Evolutionary conservation across 2,888 invertebrate species (phyloP), one percentile per base, ranked within the genome.

Genomic region (Chloromyia formosa): DNA sequence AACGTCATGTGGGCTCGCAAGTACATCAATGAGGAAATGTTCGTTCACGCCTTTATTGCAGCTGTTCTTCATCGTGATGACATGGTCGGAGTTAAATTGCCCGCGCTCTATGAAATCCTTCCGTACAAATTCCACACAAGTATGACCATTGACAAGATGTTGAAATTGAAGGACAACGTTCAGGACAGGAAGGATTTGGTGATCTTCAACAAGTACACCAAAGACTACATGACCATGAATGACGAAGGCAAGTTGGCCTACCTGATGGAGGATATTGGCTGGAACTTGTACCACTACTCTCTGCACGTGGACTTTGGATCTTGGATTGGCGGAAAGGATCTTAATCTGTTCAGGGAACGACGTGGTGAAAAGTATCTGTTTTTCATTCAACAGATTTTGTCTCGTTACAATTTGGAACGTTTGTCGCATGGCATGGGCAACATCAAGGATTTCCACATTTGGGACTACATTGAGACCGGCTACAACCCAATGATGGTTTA

Each of bases 401-500:
- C 91, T 76, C 90, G 91, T 88, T 94, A 93, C 84, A 91, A 93
- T 81, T 87, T 93, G 85, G 93, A 93, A 82, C 90, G 93, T 82
- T 85, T 93, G 74, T 90, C 92, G 12, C 90, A 91, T 81, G 90
- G 89, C 76, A 86, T 91, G 68, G 89, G 90, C n/a, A 90, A 91
- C 77, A 90, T 93, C 77, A 86, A 88, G 40, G 86, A 87, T 10
- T 86, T 91, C 75, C 86, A 89, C 27, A 87, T 87, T 80, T 85
- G 87, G 76, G 82, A 83, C 60, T 84, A 87, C 68, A 85, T 91
- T 66, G 83, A 88, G 78, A 85, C 89, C 76, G 91, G 91, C 10
- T 92, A 88, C 84, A 87, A 88, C 66, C 88, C 93, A 64, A 89
- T 90, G 75, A 85, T 93, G 77, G 84, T 88, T 74, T 88, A 89